phyloP scores from a whole-genome alignment of 2,888 invertebrate species.

The Steinernema hermaphroditum region DNA sequence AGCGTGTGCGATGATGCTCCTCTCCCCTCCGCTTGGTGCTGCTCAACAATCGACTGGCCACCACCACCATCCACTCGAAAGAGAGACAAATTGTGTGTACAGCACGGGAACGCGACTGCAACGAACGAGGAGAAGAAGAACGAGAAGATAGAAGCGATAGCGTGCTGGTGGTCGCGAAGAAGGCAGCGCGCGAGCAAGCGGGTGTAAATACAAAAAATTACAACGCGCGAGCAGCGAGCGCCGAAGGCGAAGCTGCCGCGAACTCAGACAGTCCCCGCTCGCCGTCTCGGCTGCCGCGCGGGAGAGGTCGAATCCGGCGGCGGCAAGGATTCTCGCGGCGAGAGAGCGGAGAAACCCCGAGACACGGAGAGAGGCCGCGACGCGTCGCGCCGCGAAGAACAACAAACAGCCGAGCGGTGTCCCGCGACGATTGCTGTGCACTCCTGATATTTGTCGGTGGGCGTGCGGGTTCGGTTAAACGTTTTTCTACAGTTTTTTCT shows the following conservation, averaged over 20 bases:
- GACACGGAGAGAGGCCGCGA: neutral
- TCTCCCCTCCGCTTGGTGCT: too few species aligned
- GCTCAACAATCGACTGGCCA: slow-evolving; percentile 6
- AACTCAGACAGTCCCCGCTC: neutral
- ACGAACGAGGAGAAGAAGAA: neutral
- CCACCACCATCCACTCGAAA: slow-evolving; percentile 25
- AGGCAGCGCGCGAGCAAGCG: slow-evolving; percentile 18
- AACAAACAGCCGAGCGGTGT: slow-evolving; percentile 13
- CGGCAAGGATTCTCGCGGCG: too few species aligned
- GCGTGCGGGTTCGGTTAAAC: slow-evolving; percentile 3
- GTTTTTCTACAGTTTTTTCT: too few species aligned
- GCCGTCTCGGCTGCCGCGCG: neutral
- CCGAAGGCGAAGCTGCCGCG: slow-evolving; percentile 1
- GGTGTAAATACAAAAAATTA: slow-evolving; percentile 31
- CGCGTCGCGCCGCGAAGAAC: neutral
- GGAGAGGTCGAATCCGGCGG: too few species aligned
- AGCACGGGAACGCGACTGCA: slow-evolving; percentile 2
- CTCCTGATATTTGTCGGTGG: neutral
- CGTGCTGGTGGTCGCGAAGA: slow-evolving; percentile 6
- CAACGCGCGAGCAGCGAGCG: slow-evolving; percentile 14
- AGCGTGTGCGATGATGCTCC: too few species aligned
- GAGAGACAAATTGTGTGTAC: slow-evolving; percentile 26
- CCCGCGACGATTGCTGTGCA: neutral
- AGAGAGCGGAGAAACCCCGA: too few species aligned
- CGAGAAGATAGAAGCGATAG: slow-evolving; percentile 12